Evolutionary conservation across 2,888 invertebrate species (phyloP).

Genomic region (Pyrgus malvae): DNA sequence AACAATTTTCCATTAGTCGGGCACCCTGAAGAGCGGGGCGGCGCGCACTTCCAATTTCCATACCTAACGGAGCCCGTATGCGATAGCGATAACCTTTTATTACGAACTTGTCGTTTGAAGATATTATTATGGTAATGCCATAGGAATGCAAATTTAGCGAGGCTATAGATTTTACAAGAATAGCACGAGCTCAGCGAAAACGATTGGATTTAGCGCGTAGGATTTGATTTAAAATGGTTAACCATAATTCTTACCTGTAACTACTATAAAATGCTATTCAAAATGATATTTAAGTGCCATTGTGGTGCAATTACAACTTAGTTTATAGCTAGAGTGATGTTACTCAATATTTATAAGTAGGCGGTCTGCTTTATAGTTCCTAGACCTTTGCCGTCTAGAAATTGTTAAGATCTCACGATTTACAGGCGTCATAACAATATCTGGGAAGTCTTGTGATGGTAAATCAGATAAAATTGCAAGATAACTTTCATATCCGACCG

Average conservation of each 20-base stretch:
- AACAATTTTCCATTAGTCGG: slow-evolving; percentile 72
- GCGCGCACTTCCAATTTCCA: slow-evolving; percentile 59
- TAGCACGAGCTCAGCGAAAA: slow-evolving; percentile 52
- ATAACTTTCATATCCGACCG: too few species aligned
- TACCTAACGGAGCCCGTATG: slow-evolving; percentile 58
- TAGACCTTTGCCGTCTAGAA: too few species aligned
- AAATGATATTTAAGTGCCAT: slow-evolving; percentile 12
- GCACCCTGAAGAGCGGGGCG: slow-evolving; percentile 37
- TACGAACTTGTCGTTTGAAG: slow-evolving; percentile 63
- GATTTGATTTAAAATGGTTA: slow-evolving; percentile 47
- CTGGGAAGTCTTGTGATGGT: too few species aligned
- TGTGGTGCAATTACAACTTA: slow-evolving; percentile 15
- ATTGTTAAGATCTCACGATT: too few species aligned
- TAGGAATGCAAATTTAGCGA: slow-evolving; percentile 68
- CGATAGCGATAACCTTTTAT: slow-evolving; percentile 60
- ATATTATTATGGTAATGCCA: slow-evolving; percentile 69
- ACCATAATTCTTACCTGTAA: slow-evolving; percentile 23
- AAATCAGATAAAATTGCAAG: too few species aligned
- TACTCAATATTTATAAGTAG: too few species aligned
- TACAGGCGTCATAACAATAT: too few species aligned
- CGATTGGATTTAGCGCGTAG: slow-evolving; percentile 48
- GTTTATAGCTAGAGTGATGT: slow-evolving; percentile 5
- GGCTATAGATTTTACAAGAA: slow-evolving; percentile 64
- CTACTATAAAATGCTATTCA: slow-evolving; percentile 19
- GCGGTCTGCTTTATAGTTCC: too few species aligned